Conservation (phyloP, 2,888 invertebrate species). For the Orthosia incerta region DNA sequence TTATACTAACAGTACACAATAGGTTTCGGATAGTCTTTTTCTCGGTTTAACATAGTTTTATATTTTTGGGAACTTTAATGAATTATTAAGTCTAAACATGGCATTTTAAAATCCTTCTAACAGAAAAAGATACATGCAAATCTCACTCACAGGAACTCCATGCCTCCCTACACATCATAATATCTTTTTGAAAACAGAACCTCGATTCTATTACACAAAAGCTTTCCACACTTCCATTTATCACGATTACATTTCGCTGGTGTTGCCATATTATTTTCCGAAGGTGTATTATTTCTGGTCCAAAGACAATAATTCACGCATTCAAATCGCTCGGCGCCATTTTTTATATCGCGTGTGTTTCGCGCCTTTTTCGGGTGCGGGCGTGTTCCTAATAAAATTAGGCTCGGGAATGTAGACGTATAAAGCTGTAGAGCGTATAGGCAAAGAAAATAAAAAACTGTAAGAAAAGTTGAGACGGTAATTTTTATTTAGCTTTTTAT, state of each 20-base stretch:
- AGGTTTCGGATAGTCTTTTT: too few relatives aligned
- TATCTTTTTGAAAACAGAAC: conserved; percentile 50
- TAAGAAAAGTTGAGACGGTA: neutral
- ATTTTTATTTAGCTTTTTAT: neutral
- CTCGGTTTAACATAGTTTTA: too few relatives aligned
- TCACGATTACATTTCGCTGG: conserved; percentile 78
- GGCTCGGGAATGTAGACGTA: conserved; percentile 81
- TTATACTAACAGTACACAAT: too few relatives aligned
- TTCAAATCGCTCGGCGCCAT: conserved; percentile 90
- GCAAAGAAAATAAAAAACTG: conserved; percentile 1
- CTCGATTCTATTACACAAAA: conserved; percentile 50
- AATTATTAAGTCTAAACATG: neutral
- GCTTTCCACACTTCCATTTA: conserved; percentile 74
- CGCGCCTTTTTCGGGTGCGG: conserved; percentile 90
- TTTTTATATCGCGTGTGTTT: conserved; percentile 91
- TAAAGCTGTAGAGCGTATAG: conserved; percentile 71
- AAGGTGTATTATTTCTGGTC: conserved; percentile 88
- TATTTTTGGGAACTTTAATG: too few relatives aligned
- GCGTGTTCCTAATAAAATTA: conserved; percentile 91
- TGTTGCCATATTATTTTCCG: conserved; percentile 82
- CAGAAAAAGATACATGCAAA: neutral
- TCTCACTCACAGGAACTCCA: neutral
- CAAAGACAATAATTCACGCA: conserved; percentile 91
- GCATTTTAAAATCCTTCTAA: neutral
- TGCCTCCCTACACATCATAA: neutral